phyloP scores from a whole-genome alignment of 2,797 vertebrate genomes.

The Neosilurus hyrtlii region DNA sequence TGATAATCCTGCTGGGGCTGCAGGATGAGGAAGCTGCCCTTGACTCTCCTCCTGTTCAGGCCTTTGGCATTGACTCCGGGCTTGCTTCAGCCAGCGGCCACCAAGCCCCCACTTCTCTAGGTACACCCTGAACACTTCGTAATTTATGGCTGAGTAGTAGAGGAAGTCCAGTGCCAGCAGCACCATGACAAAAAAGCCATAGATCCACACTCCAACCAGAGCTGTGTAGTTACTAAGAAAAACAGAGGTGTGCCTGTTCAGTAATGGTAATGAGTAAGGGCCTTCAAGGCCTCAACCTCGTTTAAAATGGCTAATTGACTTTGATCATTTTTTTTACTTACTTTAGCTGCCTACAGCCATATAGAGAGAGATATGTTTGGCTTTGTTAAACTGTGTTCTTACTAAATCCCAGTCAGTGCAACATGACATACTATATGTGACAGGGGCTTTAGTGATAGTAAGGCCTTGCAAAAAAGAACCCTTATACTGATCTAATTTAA shows the following conservation, averaged over 20 bases:
- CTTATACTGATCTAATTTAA: too few relatives aligned
- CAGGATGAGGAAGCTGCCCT: conserved; percentile 59
- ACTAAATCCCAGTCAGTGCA: neutral
- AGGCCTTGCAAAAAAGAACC: neutral
- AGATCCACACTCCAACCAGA: conserved; percentile 96
- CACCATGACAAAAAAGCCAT: conserved; percentile 93
- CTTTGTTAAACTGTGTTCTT: neutral
- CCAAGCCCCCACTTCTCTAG: conserved; percentile 94
- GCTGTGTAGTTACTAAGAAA: conserved; percentile 91
- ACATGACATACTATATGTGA: neutral
- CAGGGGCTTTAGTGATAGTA: neutral
- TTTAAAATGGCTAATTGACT: neutral
- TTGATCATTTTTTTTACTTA: conserved; percentile 23
- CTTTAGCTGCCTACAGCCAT: neutral
- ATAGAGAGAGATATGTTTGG: conserved; percentile 15
- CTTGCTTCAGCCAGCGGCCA: conserved; percentile 90
- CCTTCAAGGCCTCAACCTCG: neutral
- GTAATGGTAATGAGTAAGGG: neutral
- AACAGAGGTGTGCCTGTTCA: neutral
- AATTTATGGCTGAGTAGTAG: conserved; percentile 98
- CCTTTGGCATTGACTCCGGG: conserved; percentile 83
- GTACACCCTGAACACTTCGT: conserved; percentile 91
- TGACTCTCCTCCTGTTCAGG: conserved; percentile 72
- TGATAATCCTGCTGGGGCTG: conserved; percentile 36
- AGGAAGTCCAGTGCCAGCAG: conserved; percentile 92